These are phyloP conservation scores for Rhynchophorus ferrugineus DNA, from an alignment of 1,140 invertebrate species.

Conservation along the genomic window DNA sequence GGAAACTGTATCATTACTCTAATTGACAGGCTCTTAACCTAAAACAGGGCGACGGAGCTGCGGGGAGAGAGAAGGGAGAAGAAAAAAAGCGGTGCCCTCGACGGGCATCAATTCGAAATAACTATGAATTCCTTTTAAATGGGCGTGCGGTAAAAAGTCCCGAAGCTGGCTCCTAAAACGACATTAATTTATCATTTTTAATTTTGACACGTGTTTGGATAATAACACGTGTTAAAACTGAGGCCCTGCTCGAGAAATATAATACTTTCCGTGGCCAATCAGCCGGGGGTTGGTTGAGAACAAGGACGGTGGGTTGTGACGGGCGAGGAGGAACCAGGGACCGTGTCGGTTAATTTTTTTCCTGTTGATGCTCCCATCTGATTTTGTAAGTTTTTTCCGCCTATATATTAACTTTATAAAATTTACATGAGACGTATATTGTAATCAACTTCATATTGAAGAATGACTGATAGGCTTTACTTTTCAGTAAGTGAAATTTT, in stretches of 20 bases:
- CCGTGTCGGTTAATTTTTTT: too few species aligned
- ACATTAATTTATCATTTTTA: constrained; percentile 28
- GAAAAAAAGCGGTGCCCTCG: constrained; percentile 9
- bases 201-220: constrained; percentile 28
- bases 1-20: constrained; percentile 5
- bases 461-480: too few species aligned
- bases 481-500: too few species aligned
- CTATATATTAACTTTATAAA: too few species aligned
- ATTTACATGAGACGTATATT: too few species aligned
- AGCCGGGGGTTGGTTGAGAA: constrained; percentile 1
- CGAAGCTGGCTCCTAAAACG: not conserved
- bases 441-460: too few species aligned
- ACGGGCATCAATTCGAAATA: constrained; percentile 22
- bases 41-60: not conserved
- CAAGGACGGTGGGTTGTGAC: not conserved
- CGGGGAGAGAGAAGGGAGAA: not conserved
- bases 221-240: constrained; percentile 25
- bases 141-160: constrained; percentile 1
- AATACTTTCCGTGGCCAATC: constrained; percentile 17
- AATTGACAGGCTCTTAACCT: constrained; percentile 9
- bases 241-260: constrained; percentile 6
- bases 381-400: too few species aligned
- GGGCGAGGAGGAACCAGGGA: too few species aligned
- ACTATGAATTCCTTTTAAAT: constrained; percentile 24
- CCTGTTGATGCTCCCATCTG: too few species aligned